Conservation (phyloP, 1,140 invertebrate genomes). For the Diachasma alloeum region DNA sequence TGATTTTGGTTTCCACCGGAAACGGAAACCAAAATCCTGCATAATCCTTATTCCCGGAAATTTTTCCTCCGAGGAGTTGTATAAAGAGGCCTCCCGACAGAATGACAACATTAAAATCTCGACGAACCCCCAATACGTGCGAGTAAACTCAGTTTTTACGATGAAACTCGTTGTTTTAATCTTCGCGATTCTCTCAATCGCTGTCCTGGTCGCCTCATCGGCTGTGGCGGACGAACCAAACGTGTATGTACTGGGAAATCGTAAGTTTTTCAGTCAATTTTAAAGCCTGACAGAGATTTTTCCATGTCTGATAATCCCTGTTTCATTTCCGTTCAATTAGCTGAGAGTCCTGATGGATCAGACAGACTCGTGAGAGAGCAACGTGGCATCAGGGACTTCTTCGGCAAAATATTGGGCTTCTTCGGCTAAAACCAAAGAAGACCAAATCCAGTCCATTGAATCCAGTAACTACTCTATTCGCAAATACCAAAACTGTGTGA, state of each 20-base stretch:
- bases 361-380: background rate
- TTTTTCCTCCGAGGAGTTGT: background rate
- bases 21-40: background rate
- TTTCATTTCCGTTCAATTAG: background rate
- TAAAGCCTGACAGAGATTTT: too few relatives aligned
- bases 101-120: background rate
- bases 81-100: background rate
- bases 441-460: background rate
- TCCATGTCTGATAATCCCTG: background rate
- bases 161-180: background rate
- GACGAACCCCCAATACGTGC: background rate
- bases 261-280: background rate
- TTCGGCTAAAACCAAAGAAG: background rate
- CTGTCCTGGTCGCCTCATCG: background rate
- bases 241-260: background rate
- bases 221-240: background rate
- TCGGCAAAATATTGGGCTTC: background rate
- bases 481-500: too few relatives aligned
- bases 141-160: background rate
- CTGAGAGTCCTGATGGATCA: background rate
- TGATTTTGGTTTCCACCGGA: background rate
- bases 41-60: background rate
- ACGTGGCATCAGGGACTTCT: background rate
- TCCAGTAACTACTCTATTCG: too few relatives aligned
- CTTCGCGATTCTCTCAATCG: background rate